phyloP scores from a whole-genome alignment of 1,140 invertebrate species.

The Nylanderia fulva region DNA sequence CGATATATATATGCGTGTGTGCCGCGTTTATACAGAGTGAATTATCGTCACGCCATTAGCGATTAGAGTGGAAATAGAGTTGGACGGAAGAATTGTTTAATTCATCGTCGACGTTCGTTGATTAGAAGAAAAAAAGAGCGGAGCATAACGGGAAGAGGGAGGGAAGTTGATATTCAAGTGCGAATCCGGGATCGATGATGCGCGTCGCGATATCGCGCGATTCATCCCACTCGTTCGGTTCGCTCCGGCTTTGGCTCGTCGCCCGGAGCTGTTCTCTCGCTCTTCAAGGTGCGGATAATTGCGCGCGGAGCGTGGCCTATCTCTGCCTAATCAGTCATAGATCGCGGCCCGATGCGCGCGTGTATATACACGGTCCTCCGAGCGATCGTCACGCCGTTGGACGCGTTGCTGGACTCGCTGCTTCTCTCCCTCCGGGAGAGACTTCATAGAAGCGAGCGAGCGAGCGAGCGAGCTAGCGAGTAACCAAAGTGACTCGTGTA shows the following conservation, averaged over 20 bases:
- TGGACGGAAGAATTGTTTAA: neutral
- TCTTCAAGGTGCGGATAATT: conserved; percentile 42
- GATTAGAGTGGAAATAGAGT: neutral
- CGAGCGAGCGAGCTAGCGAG: neutral
- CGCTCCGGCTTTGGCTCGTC: neutral
- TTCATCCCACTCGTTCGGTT: neutral
- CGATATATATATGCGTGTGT: neutral
- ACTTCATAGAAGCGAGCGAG: neutral
- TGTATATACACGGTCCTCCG: conserved; percentile 3
- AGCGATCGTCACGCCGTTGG: conserved; percentile 45
- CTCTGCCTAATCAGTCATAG: conserved; percentile 54
- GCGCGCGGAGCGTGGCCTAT: conserved; percentile 29
- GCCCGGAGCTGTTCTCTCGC: neutral
- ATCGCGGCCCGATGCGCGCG: conserved; percentile 46
- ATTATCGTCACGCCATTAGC: conserved; percentile 21
- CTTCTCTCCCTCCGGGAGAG: neutral
- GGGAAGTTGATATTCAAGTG: neutral
- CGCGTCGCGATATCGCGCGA: neutral
- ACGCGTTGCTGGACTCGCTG: conserved; percentile 10
- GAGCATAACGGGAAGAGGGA: neutral
- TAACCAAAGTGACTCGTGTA: neutral
- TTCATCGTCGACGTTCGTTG: neutral
- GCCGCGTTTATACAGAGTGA: too few relatives aligned
- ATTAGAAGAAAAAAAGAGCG: neutral
- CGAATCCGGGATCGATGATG: neutral